Percentiles rank a stretch among this genome's conserved stretches.
Evolutionary conservation across 2,113 vertebrate genomes (phyloP).

Genomic region (Tragelaphus scriptus): DNA sequence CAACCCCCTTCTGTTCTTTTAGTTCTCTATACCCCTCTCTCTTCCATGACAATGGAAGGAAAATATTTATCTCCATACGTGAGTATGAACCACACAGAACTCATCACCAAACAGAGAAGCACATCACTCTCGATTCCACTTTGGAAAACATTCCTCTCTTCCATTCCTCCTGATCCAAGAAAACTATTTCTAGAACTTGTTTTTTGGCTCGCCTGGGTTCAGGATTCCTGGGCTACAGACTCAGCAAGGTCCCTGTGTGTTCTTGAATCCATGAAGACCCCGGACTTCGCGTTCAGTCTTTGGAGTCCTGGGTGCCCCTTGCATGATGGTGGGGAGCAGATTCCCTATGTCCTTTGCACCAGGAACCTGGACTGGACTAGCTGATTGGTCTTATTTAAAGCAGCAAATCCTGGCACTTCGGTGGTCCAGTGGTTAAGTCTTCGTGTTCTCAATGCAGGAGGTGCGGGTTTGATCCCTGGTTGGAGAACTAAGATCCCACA

Average conservation of each 20-base stretch:
- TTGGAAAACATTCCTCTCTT: not conserved
- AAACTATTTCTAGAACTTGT: not conserved
- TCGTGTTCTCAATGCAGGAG: not conserved
- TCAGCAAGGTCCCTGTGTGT: not conserved
- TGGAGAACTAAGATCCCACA: not conserved
- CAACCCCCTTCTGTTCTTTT: not conserved
- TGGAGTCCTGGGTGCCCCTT: not conserved
- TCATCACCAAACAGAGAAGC: not conserved
- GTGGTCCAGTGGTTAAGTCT: not conserved
- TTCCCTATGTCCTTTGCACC: not conserved
- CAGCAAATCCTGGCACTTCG: not conserved
- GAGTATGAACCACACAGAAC: not conserved
- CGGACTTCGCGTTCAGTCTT: not conserved
- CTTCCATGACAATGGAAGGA: not conserved
- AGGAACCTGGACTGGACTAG: not conserved
- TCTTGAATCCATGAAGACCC: not conserved
- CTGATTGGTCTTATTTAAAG: accelerated
- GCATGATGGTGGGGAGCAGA: no score
- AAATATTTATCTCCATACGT: not conserved
- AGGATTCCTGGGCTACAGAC: not conserved
- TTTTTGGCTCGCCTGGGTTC: not conserved
- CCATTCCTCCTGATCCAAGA: not conserved
- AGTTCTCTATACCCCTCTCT: not conserved
- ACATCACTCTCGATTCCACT: accelerated
- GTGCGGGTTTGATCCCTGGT: not conserved